Conservation (phyloP, 2,797 vertebrate species). For the Acanthornis magna region DNA sequence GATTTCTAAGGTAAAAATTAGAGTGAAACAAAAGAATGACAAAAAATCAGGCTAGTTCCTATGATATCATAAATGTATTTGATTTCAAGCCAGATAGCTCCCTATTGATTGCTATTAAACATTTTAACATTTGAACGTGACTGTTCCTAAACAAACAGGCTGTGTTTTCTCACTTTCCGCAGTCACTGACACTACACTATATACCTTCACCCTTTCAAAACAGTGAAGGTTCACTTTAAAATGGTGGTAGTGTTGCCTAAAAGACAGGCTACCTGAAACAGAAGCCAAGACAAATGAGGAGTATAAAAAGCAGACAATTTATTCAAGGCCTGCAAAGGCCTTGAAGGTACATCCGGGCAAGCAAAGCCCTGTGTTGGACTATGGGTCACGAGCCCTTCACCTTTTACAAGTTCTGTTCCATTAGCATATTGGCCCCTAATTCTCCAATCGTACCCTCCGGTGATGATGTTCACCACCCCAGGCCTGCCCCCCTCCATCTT, state of each 20-base stretch:
- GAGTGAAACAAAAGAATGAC: background rate
- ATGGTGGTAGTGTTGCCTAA: background rate
- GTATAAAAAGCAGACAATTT: too few relatives aligned
- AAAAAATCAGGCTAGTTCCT: background rate
- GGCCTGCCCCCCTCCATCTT: too few relatives aligned
- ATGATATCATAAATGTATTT: background rate
- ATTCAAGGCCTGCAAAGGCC: too few relatives aligned
- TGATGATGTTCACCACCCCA: too few relatives aligned
- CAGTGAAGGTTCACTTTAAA: background rate
- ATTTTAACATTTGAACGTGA: background rate
- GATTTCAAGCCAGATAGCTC: background rate
- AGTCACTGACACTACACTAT: background rate
- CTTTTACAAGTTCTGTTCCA: too few relatives aligned
- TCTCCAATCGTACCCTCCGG: too few relatives aligned
- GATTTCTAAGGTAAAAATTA: background rate
- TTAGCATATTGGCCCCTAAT: too few relatives aligned
- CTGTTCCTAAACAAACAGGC: background rate
- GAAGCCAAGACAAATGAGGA: too few relatives aligned
- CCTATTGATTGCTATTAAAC: background rate
- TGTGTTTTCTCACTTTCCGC: background rate
- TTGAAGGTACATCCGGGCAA: too few relatives aligned
- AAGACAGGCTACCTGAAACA: too few relatives aligned
- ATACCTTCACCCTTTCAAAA: background rate
- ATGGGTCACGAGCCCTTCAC: too few relatives aligned
- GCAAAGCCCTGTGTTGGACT: too few relatives aligned